phyloP scores from a whole-genome alignment of 2,888 invertebrate species.

The Drosophila melanosoma region DNA sequence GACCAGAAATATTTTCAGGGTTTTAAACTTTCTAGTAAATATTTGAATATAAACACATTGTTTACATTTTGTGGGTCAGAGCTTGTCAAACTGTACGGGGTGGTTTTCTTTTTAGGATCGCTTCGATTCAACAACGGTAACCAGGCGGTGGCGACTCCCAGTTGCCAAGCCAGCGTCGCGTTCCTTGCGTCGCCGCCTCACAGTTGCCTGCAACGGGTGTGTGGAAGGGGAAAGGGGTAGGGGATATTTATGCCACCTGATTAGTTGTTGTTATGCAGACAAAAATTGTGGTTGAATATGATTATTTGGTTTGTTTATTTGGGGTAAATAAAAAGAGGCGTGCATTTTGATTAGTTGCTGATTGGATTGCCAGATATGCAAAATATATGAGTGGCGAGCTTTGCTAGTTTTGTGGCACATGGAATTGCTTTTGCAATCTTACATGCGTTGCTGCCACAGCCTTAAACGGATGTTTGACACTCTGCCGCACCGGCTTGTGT shows the following conservation, averaged over 20 bases:
- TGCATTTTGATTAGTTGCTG: conserved; percentile 24
- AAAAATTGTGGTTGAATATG: conserved; percentile 14
- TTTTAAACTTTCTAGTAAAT: not conserved
- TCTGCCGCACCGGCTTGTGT: conserved; percentile 57
- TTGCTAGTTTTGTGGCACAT: conserved; percentile 77
- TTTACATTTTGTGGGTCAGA: not conserved
- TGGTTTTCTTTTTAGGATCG: conserved; percentile 25
- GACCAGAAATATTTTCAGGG: not conserved
- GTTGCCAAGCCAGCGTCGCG: conserved; percentile 51
- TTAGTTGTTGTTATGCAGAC: conserved; percentile 40
- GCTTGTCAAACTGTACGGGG: conserved; percentile 34
- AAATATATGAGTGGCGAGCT: conserved; percentile 39
- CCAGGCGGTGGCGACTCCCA: conserved; percentile 51
- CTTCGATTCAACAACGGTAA: conserved; percentile 83
- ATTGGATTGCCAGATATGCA: conserved; percentile 31
- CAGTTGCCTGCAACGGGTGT: conserved; percentile 34
- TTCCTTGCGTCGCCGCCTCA: conserved; percentile 29
- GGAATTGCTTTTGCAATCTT: conserved; percentile 82
- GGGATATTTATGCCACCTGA: conserved; percentile 52
- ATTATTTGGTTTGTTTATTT: conserved; percentile 65
- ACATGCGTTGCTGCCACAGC: conserved; percentile 81
- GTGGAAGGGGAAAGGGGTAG: not conserved
- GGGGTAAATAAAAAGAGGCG: conserved; percentile 56
- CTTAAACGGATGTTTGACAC: conserved; percentile 78
- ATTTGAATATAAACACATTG: not conserved